A percentile compares a stretch with the other conserved stretches of the same genome.
Conservation (phyloP, 2,797 vertebrate species). For the Chaetodon trifasciatus region DNA sequence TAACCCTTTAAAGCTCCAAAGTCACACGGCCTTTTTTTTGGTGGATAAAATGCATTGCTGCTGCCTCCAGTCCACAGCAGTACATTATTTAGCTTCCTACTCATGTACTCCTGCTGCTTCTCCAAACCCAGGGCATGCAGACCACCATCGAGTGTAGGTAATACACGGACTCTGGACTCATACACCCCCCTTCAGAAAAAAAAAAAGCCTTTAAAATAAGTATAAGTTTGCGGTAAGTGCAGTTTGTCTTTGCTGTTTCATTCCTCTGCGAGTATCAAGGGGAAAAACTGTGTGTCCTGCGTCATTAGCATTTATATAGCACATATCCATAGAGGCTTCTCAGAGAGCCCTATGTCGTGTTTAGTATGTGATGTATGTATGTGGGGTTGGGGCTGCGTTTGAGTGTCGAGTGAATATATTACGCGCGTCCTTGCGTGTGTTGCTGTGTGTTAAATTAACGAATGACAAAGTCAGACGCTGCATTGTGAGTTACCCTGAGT, state of each 20-base stretch:
- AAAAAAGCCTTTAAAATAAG: not conserved
- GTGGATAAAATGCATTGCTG: no score
- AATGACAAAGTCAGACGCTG: conserved; percentile 45
- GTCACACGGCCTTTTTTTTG: no score
- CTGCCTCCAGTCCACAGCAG: no score
- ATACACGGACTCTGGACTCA: no score
- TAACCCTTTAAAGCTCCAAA: no score
- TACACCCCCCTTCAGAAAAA: no score
- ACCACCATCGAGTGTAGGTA: no score
- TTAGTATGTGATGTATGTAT: conserved; percentile 61
- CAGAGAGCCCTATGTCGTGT: conserved; percentile 33
- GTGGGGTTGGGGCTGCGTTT: conserved; percentile 12
- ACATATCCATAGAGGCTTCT: conserved; percentile 40
- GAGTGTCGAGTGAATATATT: conserved; percentile 52
- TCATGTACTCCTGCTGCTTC: no score
- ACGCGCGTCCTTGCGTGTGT: conserved; percentile 27
- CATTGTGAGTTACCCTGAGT: conserved; percentile 39
- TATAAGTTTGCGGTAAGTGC: not conserved
- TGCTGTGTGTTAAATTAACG: conserved; percentile 55
- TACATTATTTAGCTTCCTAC: no score
- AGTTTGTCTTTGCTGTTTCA: not conserved
- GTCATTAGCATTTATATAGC: conserved; percentile 73
- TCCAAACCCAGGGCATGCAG: no score
- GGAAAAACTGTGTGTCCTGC: conserved; percentile 39
- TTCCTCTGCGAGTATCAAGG: conserved; percentile 33